These are phyloP conservation scores for Drusus annulatus DNA, from an alignment of 1,140 invertebrate genomes.

Conservation along the genomic window DNA sequence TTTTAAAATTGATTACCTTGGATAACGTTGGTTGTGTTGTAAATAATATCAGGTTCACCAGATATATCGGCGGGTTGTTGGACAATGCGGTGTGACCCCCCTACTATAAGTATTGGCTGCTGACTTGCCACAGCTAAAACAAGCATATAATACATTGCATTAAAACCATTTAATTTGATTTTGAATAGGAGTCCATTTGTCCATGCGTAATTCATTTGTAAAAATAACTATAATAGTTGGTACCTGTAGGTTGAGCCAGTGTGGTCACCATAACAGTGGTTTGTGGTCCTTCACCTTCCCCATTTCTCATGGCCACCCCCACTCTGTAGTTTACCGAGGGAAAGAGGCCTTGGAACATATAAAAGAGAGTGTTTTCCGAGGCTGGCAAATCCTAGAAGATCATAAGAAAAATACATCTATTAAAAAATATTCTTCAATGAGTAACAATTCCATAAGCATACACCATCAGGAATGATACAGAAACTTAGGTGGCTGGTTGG, in stretches of 20 bases:
- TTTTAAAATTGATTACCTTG: conserved; percentile 40
- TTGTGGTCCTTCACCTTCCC: conserved; percentile 83
- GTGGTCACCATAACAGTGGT: conserved; percentile 77
- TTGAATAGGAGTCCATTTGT: too few relatives aligned
- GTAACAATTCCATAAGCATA: too few relatives aligned
- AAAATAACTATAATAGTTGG: conserved; percentile 27
- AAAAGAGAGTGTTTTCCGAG: conserved; percentile 77
- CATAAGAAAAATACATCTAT: too few relatives aligned
- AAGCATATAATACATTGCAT: not conserved
- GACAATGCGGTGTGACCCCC: conserved; percentile 78
- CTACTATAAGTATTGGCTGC: conserved; percentile 81
- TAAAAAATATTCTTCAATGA: too few relatives aligned
- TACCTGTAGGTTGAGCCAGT: conserved; percentile 77
- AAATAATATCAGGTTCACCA: conserved; percentile 74
- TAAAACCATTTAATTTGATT: too few relatives aligned
- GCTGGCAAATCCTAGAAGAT: conserved; percentile 80
- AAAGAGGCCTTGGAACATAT: conserved; percentile 85
- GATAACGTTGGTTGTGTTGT: conserved; percentile 52
- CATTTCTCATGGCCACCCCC: conserved; percentile 85
- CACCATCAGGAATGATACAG: too few relatives aligned
- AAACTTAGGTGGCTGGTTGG: too few relatives aligned
- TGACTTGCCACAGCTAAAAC: conserved; percentile 70
- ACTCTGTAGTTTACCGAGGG: conserved; percentile 84
- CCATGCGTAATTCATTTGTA: too few relatives aligned
- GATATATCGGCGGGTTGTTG: conserved; percentile 79